Evolutionary conservation across 2,888 invertebrate species (phyloP), one percentile per base, ranked within the genome.

Genomic region (Nowickia ferox): DNA sequence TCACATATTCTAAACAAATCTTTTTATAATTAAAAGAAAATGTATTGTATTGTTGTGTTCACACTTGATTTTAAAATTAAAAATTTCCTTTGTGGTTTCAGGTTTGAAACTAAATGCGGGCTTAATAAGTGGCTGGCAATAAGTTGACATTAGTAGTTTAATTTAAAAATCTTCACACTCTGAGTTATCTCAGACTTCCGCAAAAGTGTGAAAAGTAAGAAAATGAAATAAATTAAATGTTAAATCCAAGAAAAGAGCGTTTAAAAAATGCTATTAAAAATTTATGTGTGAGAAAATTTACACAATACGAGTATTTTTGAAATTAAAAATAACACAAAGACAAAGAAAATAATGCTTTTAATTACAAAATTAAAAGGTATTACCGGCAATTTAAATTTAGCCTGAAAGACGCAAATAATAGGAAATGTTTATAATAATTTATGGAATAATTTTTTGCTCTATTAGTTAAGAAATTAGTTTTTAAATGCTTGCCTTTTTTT

Each of bases 141-240:
- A 55, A 65, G 75, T 63, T 74, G 74, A 63, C 61, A 74, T 30
- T 61, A 61, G n/a, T 42, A n/a, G 51, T 55, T 65, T 53, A 30
- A 53, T 65, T 42, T 40, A 13, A 46, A 48, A 57, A 48, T 44
- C 13, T 68, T 68, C 66, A 77, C 68, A 77, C 46, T 63, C 19
- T 30, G 6, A 30, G 22, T 53, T 75, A 51, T 75, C 22, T 13
- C 10, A 68, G 48, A 59, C 68, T 77, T 77, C 77, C 77, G 46
- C n/a, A 77, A 68, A 59, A 77, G 77, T 77, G 68, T 48, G 66
- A 55, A 75, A 22, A 13, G 40, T 15, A 46, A 48, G 15, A 10
- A n/a, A 57, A 71, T 44, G 0, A 72, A 65, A 30, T 9, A 9
- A 2, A 66, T 9, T 46, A 19, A 55, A 42, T 11, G 1, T 22